Conservation (phyloP, 2,888 invertebrate species). For the Dichetophora obliterata region DNA sequence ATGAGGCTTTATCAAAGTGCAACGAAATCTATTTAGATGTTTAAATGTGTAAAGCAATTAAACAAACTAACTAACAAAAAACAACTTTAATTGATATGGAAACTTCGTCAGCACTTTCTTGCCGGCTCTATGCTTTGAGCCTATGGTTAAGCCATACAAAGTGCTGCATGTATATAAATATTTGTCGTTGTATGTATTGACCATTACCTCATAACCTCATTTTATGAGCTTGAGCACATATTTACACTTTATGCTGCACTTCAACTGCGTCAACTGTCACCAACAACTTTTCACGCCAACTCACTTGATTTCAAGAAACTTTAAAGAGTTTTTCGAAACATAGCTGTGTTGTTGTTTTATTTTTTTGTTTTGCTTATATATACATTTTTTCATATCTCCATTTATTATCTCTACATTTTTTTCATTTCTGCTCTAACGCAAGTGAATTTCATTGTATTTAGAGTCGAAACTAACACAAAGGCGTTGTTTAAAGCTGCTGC, state of each 20-base stretch:
- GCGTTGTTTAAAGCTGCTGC: not conserved
- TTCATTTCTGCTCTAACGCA: not conserved
- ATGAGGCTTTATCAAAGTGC: too few relatives aligned
- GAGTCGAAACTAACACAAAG: not conserved
- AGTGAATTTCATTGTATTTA: not conserved
- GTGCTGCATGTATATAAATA: too few relatives aligned
- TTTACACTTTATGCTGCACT: not conserved
- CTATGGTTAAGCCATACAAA: too few relatives aligned
- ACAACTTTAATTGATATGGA: too few relatives aligned
- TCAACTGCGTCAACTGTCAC: not conserved
- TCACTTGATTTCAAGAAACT: not conserved
- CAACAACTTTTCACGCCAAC: not conserved
- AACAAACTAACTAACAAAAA: too few relatives aligned
- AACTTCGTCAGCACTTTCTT: too few relatives aligned
- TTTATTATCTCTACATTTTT: not conserved
- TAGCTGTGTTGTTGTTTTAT: not conserved
- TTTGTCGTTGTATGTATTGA: not conserved
- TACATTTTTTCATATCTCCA: too few relatives aligned
- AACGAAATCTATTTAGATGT: too few relatives aligned
- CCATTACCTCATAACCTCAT: constrained; percentile 30
- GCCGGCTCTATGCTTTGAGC: too few relatives aligned
- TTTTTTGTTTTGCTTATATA: not conserved
- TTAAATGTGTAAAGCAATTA: too few relatives aligned
- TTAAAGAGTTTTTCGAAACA: too few relatives aligned
- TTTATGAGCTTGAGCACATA: not conserved